phyloP scores from a whole-genome alignment of 2,797 vertebrate genomes.

The Astyanax mexicanus region DNA sequence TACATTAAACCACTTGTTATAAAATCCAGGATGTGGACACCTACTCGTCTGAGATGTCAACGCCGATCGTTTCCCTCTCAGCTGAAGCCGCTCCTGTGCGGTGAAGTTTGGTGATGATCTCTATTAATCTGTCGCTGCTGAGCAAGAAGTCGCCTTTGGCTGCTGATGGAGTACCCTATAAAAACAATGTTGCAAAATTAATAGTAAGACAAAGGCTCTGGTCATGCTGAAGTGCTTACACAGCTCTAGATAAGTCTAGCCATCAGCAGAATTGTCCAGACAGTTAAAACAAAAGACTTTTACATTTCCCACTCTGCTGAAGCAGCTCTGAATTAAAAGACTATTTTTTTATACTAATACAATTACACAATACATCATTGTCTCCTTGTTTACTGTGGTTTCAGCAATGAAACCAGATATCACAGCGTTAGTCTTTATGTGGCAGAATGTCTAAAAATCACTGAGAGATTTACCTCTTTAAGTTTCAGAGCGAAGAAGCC shows the following conservation, averaged over 20 bases:
- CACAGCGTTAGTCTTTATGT: background rate
- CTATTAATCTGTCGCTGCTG: slow-evolving; percentile 95
- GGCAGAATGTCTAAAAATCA: background rate
- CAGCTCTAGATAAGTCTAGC: too few species aligned
- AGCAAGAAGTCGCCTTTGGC: slow-evolving; percentile 96
- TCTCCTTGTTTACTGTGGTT: background rate
- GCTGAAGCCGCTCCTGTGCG: slow-evolving; percentile 84
- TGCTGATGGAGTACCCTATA: slow-evolving; percentile 90
- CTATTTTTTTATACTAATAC: background rate
- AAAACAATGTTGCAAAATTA: slow-evolving; percentile 12
- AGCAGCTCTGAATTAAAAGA: background rate
- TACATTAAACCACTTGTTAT: background rate
- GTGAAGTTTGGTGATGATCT: slow-evolving; percentile 97
- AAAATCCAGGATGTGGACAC: slow-evolving; percentile 56
- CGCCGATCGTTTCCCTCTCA: slow-evolving; percentile 87
- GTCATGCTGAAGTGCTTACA: background rate
- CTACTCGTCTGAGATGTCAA: slow-evolving; percentile 97
- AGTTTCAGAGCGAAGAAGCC: slow-evolving; percentile 95
- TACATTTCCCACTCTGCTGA: too few species aligned
- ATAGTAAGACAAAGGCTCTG: background rate
- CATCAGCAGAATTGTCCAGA: too few species aligned
- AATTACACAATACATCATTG: slow-evolving; percentile 1
- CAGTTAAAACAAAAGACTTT: too few species aligned
- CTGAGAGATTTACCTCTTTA: slow-evolving; percentile 86
- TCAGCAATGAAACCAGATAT: background rate